Base-by-base conservation (phyloP, 2,113 vertebrate genomes). In the Electrona antarctica region DNA sequence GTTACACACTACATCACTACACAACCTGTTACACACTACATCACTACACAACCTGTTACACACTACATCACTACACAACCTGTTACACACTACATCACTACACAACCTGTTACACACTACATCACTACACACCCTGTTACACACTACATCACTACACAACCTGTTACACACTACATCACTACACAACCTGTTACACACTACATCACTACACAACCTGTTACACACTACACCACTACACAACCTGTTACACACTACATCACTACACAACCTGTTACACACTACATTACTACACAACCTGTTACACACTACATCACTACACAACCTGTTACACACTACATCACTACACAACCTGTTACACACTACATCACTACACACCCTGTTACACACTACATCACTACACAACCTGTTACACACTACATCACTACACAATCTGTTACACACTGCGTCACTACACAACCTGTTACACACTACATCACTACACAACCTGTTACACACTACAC, bases 181-280 rank as follows among this genome's bases (percentile, higher is more conserved):
- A 65, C n/a, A 8, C 46, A n/a, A 21, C 21, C 8, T 58, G 14
- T 58, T 21, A 21, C 21, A 58, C 9, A 28, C 9, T 3, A 10
- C 56, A n/a, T n/a, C n/a, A n/a, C n/a, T n/a, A n/a, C n/a, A n/a
- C n/a, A n/a, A n/a, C n/a, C n/a, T n/a, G n/a, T n/a, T n/a, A n/a
- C n/a, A n/a, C n/a, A n/a, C n/a, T 81, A 7, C 60, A 77, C 41
- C n/a, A n/a, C 63, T 9, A 65, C n/a, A 8, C 46, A n/a, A 21
- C 21, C 8, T 58, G 14, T 58, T 21, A 21, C 21, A 58, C 9
- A 28, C 9, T 3, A 10, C 56, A n/a, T n/a, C n/a, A n/a, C 63
- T 9, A 65, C n/a, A 8, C 46, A n/a, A 21, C 21, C 8, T 58
- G 14, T 58, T 21, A 21, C 21, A 58, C 9, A 28, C 9, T 3